Evolutionary conservation across 2,113 vertebrate genomes (phyloP).

Genomic region (Tragelaphus buxtoni): DNA sequence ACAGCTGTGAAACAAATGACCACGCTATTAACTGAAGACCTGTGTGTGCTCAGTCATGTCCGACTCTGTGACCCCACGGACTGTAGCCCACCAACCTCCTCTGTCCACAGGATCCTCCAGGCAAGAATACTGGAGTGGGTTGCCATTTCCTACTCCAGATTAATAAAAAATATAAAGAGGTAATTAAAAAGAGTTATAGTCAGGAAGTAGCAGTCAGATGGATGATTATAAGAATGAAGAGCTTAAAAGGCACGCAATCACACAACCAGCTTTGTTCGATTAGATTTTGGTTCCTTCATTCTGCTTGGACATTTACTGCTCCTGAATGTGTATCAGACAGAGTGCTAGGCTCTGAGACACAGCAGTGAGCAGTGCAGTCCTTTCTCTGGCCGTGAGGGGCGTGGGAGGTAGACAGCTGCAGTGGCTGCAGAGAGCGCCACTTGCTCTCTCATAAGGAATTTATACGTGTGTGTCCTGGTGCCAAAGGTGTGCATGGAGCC

Average conservation of each 20-base stretch:
- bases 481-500: not conserved
- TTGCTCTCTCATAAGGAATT: not conserved
- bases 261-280: not conserved
- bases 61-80: accelerated
- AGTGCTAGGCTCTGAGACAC: not conserved
- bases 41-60: not conserved
- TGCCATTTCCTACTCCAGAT: not conserved
- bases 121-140: not conserved
- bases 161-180: not conserved
- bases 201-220: not conserved
- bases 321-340: not conserved
- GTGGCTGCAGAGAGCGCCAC: not conserved
- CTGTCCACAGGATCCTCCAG: not conserved
- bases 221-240: not conserved
- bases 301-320: not conserved
- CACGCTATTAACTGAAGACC: not conserved
- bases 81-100: not conserved
- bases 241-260: not conserved
- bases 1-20: not conserved
- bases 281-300: not conserved
- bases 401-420: not conserved
- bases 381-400: accelerated
- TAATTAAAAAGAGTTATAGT: not conserved
- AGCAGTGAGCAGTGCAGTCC: not conserved
- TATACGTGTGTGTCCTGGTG: not conserved